Conservation (phyloP, 2,888 invertebrate species). For the Patella pellucida region DNA sequence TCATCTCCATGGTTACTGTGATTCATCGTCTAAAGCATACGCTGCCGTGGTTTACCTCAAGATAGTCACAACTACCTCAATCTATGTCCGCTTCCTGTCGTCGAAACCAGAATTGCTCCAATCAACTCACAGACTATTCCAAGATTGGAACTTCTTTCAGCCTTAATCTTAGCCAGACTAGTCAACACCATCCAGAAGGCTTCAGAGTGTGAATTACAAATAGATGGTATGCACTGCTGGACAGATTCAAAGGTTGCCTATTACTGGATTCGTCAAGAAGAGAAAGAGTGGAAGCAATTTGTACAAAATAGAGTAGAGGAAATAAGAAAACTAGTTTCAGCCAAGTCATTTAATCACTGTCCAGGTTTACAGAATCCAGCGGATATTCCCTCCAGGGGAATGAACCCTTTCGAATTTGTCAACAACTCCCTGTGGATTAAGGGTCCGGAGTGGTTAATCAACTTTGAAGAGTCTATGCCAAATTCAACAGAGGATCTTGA, state of each 20-base stretch:
- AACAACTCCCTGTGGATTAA: neutral
- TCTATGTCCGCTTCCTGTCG: neutral
- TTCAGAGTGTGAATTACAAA: neutral
- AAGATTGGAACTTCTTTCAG: conserved; percentile 2
- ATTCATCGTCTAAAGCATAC: neutral
- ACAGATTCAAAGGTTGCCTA: neutral
- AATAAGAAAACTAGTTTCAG: neutral
- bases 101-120: neutral
- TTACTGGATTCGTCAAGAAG: neutral
- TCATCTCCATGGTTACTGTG: neutral
- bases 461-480: neutral
- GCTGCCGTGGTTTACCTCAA: neutral
- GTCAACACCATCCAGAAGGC: neutral
- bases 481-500: neutral
- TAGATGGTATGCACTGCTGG: neutral
- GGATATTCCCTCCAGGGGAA: neutral
- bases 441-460: neutral
- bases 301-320: neutral
- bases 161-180: neutral
- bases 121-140: neutral
- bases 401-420: conserved; percentile 8
- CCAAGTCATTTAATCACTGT: neutral
- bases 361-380: neutral
- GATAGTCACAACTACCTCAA: neutral
- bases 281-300: neutral